Conservation (phyloP, 92 coral and sea anemone species). For the Siderastrea radians region DNA sequence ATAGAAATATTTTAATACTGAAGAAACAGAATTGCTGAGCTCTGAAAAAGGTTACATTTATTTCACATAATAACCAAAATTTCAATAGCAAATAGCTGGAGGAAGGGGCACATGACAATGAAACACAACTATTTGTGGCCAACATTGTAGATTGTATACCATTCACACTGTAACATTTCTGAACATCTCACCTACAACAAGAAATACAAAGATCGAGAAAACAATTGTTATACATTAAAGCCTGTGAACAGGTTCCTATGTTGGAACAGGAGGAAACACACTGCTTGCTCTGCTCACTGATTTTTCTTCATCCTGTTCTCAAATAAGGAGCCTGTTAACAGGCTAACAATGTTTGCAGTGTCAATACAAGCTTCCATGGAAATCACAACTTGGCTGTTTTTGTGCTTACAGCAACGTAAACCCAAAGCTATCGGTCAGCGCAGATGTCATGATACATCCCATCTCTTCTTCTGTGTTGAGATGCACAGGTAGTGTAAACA, state of each 20-base stretch:
- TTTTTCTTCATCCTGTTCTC: neutral
- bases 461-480: conserved; percentile 22
- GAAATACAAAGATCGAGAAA: too few species aligned
- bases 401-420: conserved; percentile 4
- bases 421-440: neutral
- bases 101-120: neutral
- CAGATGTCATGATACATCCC: neutral
- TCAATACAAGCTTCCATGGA: neutral
- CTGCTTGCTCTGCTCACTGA: neutral
- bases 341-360: neutral
- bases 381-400: neutral
- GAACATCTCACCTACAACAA: neutral
- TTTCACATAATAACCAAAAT: neutral
- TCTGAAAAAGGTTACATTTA: neutral
- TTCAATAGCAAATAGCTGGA: conserved; percentile 3
- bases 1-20: neutral
- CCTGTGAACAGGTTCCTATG: too few species aligned
- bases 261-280: neutral
- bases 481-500: neutral
- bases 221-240: too few species aligned
- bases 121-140: neutral
- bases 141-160: neutral
- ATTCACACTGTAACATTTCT: neutral
- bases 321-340: neutral
- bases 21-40: neutral